Conservation (phyloP, 1,140 invertebrate species). For the Sweltsa coloradensis region DNA sequence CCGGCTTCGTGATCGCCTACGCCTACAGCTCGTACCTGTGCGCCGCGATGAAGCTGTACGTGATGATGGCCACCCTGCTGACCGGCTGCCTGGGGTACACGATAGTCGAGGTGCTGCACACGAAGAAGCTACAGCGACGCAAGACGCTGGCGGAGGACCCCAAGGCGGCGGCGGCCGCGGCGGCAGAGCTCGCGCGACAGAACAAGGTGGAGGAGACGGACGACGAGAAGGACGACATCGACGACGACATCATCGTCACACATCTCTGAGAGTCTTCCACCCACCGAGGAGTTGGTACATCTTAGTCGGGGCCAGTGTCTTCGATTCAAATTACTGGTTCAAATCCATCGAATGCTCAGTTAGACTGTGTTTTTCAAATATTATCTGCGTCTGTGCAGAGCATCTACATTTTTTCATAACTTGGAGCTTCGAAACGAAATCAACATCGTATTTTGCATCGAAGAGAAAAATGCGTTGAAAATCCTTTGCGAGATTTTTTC, state of each 20-base stretch:
- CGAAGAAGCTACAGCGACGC: conserved; percentile 53
- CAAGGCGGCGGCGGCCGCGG: conserved; percentile 43
- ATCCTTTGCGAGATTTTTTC: too few relatives aligned
- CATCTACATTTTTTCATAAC: too few relatives aligned
- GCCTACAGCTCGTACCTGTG: conserved; percentile 78
- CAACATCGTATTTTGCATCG: too few relatives aligned
- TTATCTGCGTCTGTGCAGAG: too few relatives aligned
- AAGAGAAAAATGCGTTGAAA: too few relatives aligned
- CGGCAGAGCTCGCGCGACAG: conserved; percentile 30
- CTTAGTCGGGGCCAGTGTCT: too few relatives aligned
- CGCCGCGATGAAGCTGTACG: conserved; percentile 80
- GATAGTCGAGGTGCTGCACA: conserved; percentile 68
- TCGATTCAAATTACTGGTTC: too few relatives aligned
- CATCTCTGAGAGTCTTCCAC: conserved; percentile 50
- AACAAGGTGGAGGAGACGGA: conserved; percentile 51
- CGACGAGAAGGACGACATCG: conserved; percentile 71
- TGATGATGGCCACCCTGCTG: conserved; percentile 66
- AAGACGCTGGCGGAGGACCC: conserved; percentile 56
- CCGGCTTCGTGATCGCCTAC: conserved; percentile 86
- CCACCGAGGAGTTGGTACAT: too few relatives aligned
- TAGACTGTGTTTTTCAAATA: too few relatives aligned
- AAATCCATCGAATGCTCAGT: too few relatives aligned
- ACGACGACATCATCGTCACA: conserved; percentile 74
- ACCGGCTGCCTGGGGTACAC: conserved; percentile 70
- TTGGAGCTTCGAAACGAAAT: too few relatives aligned